Percentiles rank a stretch among this genome's conserved stretches.
Evolutionary conservation across 2,113 vertebrate genomes (phyloP).

Genomic region (Crotalus helleri): DNA sequence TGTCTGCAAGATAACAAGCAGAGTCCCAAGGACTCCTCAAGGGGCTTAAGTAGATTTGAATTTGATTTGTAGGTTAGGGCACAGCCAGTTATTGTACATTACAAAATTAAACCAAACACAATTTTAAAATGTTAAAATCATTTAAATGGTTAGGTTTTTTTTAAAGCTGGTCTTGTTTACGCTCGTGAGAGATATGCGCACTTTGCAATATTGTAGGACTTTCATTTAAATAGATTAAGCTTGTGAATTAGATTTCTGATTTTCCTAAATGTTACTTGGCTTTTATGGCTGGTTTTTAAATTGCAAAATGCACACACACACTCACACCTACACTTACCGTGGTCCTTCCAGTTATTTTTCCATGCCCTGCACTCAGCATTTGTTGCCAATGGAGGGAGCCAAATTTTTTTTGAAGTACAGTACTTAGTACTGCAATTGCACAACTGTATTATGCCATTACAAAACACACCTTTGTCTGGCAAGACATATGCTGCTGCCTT

Average conservation of each 20-base stretch:
- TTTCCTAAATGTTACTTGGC: neutral
- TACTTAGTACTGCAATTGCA: neutral
- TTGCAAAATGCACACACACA: neutral
- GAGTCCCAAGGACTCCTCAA: no score
- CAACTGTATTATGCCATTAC: no score
- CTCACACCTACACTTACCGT: neutral
- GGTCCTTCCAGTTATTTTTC: neutral
- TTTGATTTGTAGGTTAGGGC: neutral
- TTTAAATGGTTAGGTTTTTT: neutral
- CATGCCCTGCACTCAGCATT: neutral
- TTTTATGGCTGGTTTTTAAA: neutral
- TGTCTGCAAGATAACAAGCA: no score
- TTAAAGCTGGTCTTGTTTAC: neutral
- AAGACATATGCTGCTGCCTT: neutral
- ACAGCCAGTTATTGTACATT: neutral
- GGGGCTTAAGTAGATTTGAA: neutral
- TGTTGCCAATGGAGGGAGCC: neutral
- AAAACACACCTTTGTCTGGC: neutral
- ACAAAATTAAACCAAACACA: neutral
- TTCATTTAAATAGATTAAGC: neutral
- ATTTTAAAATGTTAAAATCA: neutral
- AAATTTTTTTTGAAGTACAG: neutral
- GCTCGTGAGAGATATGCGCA: neutral
- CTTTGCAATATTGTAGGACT: neutral
- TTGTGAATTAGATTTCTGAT: neutral